Conservation (phyloP, 2,797 vertebrate species). For the Ara ararauna region DNA sequence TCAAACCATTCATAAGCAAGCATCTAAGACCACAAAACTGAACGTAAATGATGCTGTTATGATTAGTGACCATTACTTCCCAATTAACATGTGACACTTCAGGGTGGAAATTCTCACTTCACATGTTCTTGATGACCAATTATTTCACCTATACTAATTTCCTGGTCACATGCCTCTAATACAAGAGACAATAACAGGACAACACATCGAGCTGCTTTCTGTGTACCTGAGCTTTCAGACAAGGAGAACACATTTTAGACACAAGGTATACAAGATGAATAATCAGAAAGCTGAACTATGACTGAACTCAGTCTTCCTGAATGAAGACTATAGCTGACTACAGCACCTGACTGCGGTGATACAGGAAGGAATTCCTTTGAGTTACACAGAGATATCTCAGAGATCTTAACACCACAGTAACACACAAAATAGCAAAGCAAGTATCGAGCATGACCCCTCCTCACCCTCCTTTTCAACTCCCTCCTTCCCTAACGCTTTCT, state of each 20-base stretch:
- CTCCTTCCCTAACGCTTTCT: accelerated
- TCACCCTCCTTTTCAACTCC: not conserved
- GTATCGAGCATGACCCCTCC: accelerated
- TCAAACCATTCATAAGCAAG: not conserved
- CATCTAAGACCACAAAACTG: not conserved
- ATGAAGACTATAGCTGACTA: accelerated
- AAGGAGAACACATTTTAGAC: not conserved
- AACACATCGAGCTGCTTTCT: not conserved
- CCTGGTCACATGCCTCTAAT: not conserved
- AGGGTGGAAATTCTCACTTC: not conserved
- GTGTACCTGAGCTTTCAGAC: not conserved
- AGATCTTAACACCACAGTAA: accelerated
- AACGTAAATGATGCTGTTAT: not conserved
- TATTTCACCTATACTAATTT: conserved; percentile 7
- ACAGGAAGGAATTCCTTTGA: not conserved
- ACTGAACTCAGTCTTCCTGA: not conserved
- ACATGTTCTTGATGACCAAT: not conserved
- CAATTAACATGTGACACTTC: not conserved
- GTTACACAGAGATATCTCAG: accelerated
- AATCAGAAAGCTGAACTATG: not conserved
- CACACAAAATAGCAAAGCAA: accelerated
- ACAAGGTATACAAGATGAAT: accelerated
- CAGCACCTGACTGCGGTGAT: accelerated
- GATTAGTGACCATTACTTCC: not conserved
- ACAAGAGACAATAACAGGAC: not conserved